A percentile compares a stretch with the other conserved stretches of the same genome.
Conservation (phyloP, 2,113 vertebrate genomes). For the Picathartes gymnocephalus region DNA sequence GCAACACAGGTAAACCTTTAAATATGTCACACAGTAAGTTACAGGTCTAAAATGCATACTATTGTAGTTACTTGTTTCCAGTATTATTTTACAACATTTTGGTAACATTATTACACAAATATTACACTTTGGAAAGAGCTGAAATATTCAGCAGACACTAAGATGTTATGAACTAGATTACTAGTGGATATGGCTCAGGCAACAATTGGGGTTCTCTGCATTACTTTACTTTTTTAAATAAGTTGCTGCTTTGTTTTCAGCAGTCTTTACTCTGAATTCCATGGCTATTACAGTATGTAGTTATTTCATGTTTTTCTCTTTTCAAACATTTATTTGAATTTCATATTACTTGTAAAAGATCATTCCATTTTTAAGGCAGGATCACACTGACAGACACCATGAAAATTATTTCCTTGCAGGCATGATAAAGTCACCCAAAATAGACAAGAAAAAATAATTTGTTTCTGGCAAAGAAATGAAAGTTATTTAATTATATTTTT, state of each 20-base stretch:
- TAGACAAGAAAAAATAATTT: constrained; percentile 46
- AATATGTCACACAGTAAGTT: neutral
- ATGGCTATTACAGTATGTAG: neutral
- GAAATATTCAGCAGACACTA: neutral
- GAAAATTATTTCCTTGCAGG: neutral
- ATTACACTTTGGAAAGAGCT: neutral
- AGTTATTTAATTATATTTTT: constrained; percentile 29
- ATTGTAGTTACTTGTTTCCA: neutral
- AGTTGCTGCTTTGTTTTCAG: neutral
- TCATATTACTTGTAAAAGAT: neutral
- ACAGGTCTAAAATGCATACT: neutral
- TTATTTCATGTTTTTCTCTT: neutral
- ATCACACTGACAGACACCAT: neutral
- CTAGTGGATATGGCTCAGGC: neutral
- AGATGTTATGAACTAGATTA: neutral
- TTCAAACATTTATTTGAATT: neutral
- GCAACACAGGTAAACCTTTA: neutral
- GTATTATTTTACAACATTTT: neutral
- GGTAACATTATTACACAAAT: neutral
- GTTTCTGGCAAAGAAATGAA: constrained; percentile 22
- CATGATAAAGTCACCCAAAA: constrained; percentile 10
- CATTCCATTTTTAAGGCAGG: neutral
- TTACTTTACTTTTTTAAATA: neutral
- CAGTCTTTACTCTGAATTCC: neutral
- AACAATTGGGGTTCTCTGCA: neutral